Conservation (phyloP, 1,140 invertebrate genomes). For the Mactra quadrangularis region DNA sequence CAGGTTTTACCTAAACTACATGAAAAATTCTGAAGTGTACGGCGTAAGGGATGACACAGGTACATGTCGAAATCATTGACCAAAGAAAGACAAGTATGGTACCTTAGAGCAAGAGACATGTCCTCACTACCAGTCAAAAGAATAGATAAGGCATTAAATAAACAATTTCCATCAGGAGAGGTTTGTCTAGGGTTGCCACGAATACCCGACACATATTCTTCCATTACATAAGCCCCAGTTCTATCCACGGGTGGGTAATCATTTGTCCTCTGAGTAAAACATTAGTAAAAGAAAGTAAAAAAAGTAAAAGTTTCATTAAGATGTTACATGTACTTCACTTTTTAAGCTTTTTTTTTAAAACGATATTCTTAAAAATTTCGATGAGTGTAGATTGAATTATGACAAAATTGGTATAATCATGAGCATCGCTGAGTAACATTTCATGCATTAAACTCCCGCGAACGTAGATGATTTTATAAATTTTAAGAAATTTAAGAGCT, state of each 20-base stretch:
- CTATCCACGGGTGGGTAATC: neutral
- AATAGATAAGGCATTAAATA: conserved; percentile 17
- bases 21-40: neutral
- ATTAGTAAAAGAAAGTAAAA: too few relatives aligned
- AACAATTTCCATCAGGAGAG: conserved; percentile 6
- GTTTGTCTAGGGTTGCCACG: neutral
- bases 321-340: too few relatives aligned
- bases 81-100: conserved; percentile 2
- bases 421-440: too few relatives aligned
- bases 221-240: neutral
- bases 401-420: too few relatives aligned
- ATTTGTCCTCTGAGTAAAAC: too few relatives aligned
- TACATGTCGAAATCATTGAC: neutral
- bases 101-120: conserved; percentile 4
- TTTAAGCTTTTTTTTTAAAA: too few relatives aligned
- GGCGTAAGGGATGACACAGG: neutral
- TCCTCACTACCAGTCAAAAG: neutral
- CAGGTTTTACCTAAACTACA: neutral
- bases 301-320: too few relatives aligned
- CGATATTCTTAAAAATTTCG: too few relatives aligned
- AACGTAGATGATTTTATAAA: too few relatives aligned
- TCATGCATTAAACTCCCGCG: too few relatives aligned
- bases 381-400: too few relatives aligned
- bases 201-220: neutral
- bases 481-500: too few relatives aligned